Evolutionary conservation across 1,140 invertebrate genomes (phyloP).

Genomic region (Tyrophagus putrescentiae): DNA sequence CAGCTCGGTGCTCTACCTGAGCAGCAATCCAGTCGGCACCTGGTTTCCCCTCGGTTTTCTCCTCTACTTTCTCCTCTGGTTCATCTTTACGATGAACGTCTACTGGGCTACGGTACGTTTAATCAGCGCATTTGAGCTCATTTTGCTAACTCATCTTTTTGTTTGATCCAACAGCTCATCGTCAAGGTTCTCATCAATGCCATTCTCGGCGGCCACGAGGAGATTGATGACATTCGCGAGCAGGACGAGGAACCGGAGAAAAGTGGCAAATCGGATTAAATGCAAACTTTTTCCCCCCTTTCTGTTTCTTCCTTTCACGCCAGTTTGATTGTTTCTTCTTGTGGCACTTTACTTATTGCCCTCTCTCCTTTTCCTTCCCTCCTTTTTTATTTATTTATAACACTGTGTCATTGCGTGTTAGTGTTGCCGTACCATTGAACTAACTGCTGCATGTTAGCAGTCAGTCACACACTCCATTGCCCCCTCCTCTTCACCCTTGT

Average conservation of each 20-base stretch:
- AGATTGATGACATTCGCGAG: constrained; percentile 32
- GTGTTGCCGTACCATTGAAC: too few species aligned
- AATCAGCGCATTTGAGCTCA: neutral
- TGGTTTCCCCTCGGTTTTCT: constrained; percentile 29
- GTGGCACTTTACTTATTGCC: too few species aligned
- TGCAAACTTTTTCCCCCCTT: neutral
- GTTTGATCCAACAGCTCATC: constrained; percentile 29
- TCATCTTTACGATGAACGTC: constrained; percentile 33
- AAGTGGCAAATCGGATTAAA: neutral
- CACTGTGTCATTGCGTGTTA: too few species aligned
- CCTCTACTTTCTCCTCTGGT: constrained; percentile 32
- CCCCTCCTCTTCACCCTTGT: too few species aligned
- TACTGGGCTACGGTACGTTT: constrained; percentile 36
- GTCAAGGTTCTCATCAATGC: constrained; percentile 31
- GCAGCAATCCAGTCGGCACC: constrained; percentile 24
- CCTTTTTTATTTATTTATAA: too few species aligned
- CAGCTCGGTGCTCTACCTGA: constrained; percentile 28
- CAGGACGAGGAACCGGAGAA: constrained; percentile 27
- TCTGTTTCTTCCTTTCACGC: neutral
- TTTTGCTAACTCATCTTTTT: constrained; percentile 13
- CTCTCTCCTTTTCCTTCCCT: too few species aligned
- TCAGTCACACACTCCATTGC: too few species aligned
- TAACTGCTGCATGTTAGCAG: too few species aligned
- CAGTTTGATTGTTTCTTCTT: neutral
- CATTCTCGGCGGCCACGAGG: constrained; percentile 30